Evolutionary conservation across 2,888 invertebrate genomes (phyloP).

Genomic region (Acleris literana): DNA sequence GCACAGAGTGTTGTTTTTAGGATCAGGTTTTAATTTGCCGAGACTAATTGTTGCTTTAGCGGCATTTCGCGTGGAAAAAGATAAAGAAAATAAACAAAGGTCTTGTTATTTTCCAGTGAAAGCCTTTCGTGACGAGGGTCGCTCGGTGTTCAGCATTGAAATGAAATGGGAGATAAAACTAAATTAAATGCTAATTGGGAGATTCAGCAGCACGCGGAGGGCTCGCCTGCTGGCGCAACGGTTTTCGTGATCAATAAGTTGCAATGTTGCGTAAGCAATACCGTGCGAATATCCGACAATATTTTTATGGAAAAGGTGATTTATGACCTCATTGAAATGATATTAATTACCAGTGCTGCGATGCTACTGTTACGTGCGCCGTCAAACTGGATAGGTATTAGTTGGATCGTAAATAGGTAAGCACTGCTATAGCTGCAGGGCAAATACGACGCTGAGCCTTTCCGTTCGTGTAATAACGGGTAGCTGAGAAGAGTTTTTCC

Average conservation of each 20-base stretch:
- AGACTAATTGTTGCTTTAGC: conserved; percentile 64
- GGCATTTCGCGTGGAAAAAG: conserved; percentile 60
- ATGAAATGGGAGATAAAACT: conserved; percentile 76
- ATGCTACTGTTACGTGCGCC: conserved; percentile 2
- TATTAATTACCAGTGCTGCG: conserved; percentile 15
- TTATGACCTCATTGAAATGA: conserved; percentile 17
- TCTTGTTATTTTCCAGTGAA: conserved; percentile 67
- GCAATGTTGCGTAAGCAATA: conserved; percentile 56
- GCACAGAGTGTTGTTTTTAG: conserved; percentile 61
- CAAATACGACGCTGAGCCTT: conserved; percentile 63
- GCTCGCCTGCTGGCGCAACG: conserved; percentile 55
- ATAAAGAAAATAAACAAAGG: conserved; percentile 73
- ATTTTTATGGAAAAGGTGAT: conserved; percentile 27
- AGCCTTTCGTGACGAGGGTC: conserved; percentile 73
- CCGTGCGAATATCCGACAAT: conserved; percentile 3
- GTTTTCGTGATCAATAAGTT: conserved; percentile 56
- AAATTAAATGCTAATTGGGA: conserved; percentile 78
- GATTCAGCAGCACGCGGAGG: conserved; percentile 60
- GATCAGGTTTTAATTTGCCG: conserved; percentile 65
- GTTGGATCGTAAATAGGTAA: conserved; percentile 29
- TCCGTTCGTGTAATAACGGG: conserved; percentile 70
- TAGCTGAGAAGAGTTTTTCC: conserved; percentile 72
- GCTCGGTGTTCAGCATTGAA: conserved; percentile 67
- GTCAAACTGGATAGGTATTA: conserved; percentile 21
- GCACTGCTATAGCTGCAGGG: conserved; percentile 39